A percentile compares a stretch with the other conserved stretches of the same genome.
These are phyloP conservation scores for Dolichallabes microphthalmus DNA, from an alignment of 2,113 vertebrate genomes.

Conservation along the genomic window DNA sequence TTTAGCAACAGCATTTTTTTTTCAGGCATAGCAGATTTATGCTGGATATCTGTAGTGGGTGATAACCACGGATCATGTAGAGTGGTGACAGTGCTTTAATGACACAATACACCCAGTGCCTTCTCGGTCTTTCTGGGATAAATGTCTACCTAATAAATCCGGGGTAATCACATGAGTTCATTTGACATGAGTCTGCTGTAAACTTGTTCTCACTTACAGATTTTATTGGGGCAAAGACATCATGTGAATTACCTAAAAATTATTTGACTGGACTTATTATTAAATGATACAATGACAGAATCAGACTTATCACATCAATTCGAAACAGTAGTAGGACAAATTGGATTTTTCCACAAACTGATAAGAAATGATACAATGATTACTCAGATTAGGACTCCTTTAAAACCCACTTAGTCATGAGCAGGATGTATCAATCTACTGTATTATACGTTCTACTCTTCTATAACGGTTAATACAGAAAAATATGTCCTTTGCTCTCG, in stretches of 20 bases:
- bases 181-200: background rate
- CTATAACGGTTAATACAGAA: background rate
- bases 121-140: constrained; percentile 6
- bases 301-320: background rate
- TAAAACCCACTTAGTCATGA: no score
- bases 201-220: background rate
- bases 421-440: background rate
- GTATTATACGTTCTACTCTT: background rate
- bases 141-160: constrained; percentile 9
- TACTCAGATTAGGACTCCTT: background rate
- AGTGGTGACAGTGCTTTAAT: constrained; percentile 41
- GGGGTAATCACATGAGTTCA: background rate
- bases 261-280: background rate
- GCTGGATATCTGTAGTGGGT: constrained; percentile 46
- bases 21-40: constrained; percentile 48
- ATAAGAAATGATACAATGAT: background rate
- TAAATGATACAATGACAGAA: background rate
- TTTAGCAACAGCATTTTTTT: constrained; percentile 36
- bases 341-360: background rate
- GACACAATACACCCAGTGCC: background rate
- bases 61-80: constrained; percentile 35
- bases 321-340: background rate
- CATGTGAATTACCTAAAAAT: background rate
- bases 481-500: background rate
- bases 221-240: background rate